A percentile compares a stretch with the other conserved stretches of the same genome.
Conservation (phyloP, 2,888 invertebrate species). For the Eilema sororculum region DNA sequence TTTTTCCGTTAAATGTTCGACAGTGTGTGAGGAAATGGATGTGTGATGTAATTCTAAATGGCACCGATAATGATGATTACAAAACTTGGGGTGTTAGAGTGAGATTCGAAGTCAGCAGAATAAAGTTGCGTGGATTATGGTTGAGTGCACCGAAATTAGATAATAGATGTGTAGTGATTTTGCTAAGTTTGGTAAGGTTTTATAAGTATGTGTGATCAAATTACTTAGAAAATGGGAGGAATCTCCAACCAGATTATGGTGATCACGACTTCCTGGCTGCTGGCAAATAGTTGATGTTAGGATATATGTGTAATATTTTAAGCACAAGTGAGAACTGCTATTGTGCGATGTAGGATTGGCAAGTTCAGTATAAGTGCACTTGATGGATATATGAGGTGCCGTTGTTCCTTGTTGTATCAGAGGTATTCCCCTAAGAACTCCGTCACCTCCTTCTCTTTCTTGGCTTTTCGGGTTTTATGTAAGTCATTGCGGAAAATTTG, state of each 20-base stretch:
- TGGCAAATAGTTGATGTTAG: neutral
- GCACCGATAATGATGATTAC: neutral
- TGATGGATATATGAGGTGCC: too few species aligned
- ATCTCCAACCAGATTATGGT: too few species aligned
- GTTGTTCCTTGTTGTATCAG: too few species aligned
- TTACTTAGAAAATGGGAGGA: too few species aligned
- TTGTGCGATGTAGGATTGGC: too few species aligned
- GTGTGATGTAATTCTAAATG: constrained; percentile 2
- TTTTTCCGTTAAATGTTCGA: constrained; percentile 7
- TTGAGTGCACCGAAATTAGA: neutral
- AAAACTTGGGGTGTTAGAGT: neutral
- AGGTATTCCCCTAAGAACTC: too few species aligned
- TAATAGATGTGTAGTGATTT: neutral
- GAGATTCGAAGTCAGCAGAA: neutral
- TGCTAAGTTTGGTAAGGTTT: neutral
- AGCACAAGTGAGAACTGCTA: too few species aligned
- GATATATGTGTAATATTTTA: neutral
- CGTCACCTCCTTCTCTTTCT: too few species aligned
- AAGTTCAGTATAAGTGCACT: too few species aligned
- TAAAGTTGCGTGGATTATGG: neutral
- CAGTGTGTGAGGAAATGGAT: neutral
- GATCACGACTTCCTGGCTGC: neutral
- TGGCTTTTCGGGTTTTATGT: too few species aligned
- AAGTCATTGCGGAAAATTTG: too few species aligned
- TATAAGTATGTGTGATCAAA: neutral